These are phyloP conservation scores for Leptopilina myrica DNA, from an alignment of 2,888 invertebrate species.

Conservation along the genomic window DNA sequence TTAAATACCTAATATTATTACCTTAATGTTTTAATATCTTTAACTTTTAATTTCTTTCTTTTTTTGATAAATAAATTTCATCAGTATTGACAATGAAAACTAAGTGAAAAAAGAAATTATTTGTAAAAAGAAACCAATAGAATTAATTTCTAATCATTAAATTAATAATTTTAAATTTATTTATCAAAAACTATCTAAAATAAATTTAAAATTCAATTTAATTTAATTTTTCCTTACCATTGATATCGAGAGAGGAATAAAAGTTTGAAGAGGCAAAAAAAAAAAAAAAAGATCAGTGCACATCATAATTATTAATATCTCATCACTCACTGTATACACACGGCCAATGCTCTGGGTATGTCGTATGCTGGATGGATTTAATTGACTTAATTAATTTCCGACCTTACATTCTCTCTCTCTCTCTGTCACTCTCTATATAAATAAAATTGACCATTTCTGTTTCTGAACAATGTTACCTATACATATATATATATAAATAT, in stretches of 20 bases:
- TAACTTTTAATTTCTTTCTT: too few species aligned
- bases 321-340: slow-evolving; percentile 67
- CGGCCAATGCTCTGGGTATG: slow-evolving; percentile 76
- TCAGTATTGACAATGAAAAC: too few species aligned
- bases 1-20: too few species aligned
- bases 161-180: too few species aligned
- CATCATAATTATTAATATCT: slow-evolving; percentile 67
- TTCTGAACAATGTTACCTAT: slow-evolving; percentile 58
- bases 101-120: too few species aligned
- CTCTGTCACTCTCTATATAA: too few species aligned
- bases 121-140: too few species aligned
- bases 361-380: slow-evolving; percentile 76
- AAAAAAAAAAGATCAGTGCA: slow-evolving; percentile 59
- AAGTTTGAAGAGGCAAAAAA: slow-evolving; percentile 42
- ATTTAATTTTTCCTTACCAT: background rate
- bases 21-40: too few species aligned
- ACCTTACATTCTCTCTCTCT: slow-evolving; percentile 52
- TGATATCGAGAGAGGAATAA: background rate
- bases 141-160: too few species aligned
- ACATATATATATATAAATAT: too few species aligned
- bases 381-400: slow-evolving; percentile 65
- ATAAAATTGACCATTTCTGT: slow-evolving; percentile 64
- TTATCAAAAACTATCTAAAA: too few species aligned
- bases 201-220: background rate
- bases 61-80: too few species aligned